Evolutionary conservation across 2,797 vertebrate species (phyloP).

Genomic region (Eurystomus glaucurus): DNA sequence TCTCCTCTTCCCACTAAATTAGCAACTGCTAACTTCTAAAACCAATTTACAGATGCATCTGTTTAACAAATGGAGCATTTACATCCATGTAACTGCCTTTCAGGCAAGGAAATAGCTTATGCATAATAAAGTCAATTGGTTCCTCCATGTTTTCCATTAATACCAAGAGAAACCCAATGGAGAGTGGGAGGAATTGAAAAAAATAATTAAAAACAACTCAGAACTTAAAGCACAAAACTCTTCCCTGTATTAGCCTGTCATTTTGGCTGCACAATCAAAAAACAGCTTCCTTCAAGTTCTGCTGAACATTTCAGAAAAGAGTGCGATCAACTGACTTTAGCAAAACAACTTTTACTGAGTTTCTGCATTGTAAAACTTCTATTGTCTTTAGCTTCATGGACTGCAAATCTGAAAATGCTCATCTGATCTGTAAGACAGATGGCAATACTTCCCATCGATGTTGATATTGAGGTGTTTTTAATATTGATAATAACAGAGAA

Average conservation of each 20-base stretch:
- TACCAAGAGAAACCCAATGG: not conserved
- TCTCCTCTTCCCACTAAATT: not conserved
- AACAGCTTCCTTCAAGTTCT: not conserved
- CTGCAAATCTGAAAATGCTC: not conserved
- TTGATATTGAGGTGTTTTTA: not conserved
- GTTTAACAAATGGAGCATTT: constrained; percentile 8
- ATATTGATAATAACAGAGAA: not conserved
- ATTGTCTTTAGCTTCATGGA: not conserved
- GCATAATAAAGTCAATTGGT: not conserved
- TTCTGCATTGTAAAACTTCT: not conserved
- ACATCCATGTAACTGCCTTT: not conserved
- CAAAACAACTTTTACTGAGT: not conserved
- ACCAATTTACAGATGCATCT: not conserved
- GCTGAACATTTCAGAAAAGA: not conserved
- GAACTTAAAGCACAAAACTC: not conserved
- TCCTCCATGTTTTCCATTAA: not conserved
- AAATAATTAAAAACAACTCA: not conserved
- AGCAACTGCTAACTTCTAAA: not conserved
- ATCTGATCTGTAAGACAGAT: not conserved
- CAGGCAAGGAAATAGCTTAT: not conserved
- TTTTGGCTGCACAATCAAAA: not conserved
- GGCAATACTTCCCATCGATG: not conserved
- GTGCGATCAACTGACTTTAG: not conserved
- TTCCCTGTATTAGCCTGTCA: not conserved
- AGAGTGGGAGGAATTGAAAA: not conserved